phyloP scores from a whole-genome alignment of 1,140 invertebrate species.

The Macrotrachela quadricornifera region DNA sequence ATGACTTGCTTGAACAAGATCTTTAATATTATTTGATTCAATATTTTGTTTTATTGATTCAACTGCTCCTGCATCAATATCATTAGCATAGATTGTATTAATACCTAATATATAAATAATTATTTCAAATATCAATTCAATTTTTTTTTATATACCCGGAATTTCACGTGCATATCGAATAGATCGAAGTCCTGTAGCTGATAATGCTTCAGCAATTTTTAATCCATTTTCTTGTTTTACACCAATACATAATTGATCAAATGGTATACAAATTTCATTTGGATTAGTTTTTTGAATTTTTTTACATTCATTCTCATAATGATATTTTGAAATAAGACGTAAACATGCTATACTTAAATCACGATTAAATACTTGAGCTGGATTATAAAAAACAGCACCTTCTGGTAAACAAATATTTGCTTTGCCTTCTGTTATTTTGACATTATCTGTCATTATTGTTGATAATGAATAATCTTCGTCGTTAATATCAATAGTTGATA shows the following conservation, averaged over 20 bases:
- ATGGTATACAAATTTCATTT: constrained; percentile 1
- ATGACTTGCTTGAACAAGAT: constrained; percentile 42
- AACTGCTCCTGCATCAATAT: constrained; percentile 65
- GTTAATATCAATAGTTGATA: too few relatives aligned
- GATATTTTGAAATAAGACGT: constrained; percentile 15
- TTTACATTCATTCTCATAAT: constrained; percentile 13
- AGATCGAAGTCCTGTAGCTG: constrained; percentile 77
- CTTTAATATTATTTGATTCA: constrained; percentile 47
- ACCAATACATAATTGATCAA: neutral
- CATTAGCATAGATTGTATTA: constrained; percentile 69
- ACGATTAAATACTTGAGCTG: constrained; percentile 86
- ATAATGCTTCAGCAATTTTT: constrained; percentile 58
- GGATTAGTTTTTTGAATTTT: constrained; percentile 7
- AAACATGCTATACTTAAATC: constrained; percentile 52
- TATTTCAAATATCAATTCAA: neutral
- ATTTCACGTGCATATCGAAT: constrained; percentile 89
- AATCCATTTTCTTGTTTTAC: neutral
- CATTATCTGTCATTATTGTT: neutral
- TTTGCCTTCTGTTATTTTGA: neutral
- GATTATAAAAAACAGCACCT: constrained; percentile 70
- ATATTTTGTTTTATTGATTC: constrained; percentile 63
- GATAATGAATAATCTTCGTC: too few relatives aligned
- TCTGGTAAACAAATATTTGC: constrained; percentile 33
- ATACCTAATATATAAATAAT: constrained; percentile 26
- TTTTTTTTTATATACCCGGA: constrained; percentile 31